These are phyloP conservation scores for Brachionus calyciflorus DNA, from an alignment of 1,140 invertebrate genomes.

Conservation along the genomic window DNA sequence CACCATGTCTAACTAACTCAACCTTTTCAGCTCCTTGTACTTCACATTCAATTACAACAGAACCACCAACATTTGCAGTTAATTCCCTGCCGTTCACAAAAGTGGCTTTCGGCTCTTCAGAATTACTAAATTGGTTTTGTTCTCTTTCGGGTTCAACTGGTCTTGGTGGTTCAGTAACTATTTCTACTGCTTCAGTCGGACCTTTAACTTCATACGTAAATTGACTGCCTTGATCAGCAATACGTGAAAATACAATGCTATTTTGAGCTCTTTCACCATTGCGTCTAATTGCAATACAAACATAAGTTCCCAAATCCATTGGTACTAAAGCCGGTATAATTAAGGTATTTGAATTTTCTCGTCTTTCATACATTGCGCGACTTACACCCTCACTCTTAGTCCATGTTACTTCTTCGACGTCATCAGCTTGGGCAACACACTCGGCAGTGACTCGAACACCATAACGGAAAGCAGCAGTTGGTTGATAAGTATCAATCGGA, in stretches of 20 bases:
- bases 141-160: no score
- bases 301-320: constrained; percentile 46
- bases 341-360: constrained; percentile 23
- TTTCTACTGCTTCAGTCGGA: constrained; percentile 9
- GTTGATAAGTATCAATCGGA: constrained; percentile 6
- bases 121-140: neutral
- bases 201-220: constrained; percentile 42
- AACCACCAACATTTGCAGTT: neutral
- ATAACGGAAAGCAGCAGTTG: constrained; percentile 1
- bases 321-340: constrained; percentile 22
- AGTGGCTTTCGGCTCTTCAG: neutral
- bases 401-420: constrained; percentile 17
- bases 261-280: constrained; percentile 30
- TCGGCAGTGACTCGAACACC: constrained; percentile 19
- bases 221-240: constrained; percentile 33
- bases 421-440: constrained; percentile 34
- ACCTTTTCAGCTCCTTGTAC: neutral
- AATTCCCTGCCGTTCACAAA: neutral
- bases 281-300: constrained; percentile 23
- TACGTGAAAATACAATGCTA: constrained; percentile 15
- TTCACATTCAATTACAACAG: constrained; percentile 22
- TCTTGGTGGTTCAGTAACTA: neutral
- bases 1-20: neutral
- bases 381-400: constrained; percentile 41
- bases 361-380: neutral